Percentiles rank a stretch among this genome's conserved stretches.
Evolutionary conservation across 2,113 vertebrate genomes (phyloP).

Genomic region (Phalacrocorax carbo): DNA sequence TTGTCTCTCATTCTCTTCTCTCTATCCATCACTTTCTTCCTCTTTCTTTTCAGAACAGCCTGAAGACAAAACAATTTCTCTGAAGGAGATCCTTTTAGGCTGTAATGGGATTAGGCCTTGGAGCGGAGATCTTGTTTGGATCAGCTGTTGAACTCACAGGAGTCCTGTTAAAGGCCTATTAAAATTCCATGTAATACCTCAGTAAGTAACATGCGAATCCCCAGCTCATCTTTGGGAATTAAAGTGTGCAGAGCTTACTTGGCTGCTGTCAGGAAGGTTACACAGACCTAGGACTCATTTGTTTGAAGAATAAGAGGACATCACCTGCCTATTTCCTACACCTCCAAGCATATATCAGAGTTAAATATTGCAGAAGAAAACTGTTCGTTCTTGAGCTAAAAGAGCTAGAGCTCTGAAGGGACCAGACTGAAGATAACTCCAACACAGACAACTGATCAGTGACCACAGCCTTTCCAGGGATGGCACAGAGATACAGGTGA

Average conservation of each 20-base stretch:
- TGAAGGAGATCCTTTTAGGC: conserved; percentile 56
- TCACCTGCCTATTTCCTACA: background rate
- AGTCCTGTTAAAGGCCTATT: conserved; percentile 70
- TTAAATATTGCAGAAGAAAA: background rate
- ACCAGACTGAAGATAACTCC: background rate
- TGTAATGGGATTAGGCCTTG: conserved; percentile 55
- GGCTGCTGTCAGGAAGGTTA: conserved; percentile 42
- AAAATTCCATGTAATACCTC: conserved; percentile 69
- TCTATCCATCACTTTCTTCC: background rate
- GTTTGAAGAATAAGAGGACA: conserved; percentile 8
- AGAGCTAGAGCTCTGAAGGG: background rate
- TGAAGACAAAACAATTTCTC: conserved; percentile 48
- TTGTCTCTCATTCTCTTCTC: background rate
- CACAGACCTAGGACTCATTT: background rate
- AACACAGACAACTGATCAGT: background rate
- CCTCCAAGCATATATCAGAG: background rate
- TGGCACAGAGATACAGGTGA: background rate
- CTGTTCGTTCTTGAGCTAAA: background rate
- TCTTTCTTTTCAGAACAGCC: background rate
- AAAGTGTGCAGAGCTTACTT: conserved; percentile 31
- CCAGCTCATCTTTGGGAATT: conserved; percentile 61
- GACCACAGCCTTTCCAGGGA: background rate
- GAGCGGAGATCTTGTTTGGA: conserved; percentile 58
- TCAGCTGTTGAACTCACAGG: conserved; percentile 65
- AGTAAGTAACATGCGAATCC: conserved; percentile 61